Base-by-base conservation (phyloP, 2,113 vertebrate genomes). In the Alethe castanea region DNA sequence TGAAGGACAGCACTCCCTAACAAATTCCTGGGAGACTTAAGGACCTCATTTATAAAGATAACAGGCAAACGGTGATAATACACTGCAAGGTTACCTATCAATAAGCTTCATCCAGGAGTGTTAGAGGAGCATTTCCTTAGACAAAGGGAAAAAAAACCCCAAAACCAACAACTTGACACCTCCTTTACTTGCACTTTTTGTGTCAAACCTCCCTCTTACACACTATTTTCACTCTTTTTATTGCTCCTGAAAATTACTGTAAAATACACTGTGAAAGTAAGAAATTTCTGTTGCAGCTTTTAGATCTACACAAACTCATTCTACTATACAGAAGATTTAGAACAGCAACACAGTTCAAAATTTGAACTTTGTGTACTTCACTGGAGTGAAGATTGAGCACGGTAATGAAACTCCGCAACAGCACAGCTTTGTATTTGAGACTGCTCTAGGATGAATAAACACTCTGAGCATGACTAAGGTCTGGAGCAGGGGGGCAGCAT, bases 401-500 rank as follows among this genome's bases (percentile, higher is more conserved):
- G 2, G 40, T 53, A 82, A 69, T 4, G 38, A 88, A 90, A 77
- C 33, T 65, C 53, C 0, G 2, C 11, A 31, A 70, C 54, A 95
- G 90, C 86, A 29, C 0, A 33, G 53, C 71, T 72, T 77, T 81
- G 5, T 54, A 71, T 45, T 40, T 78, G 82, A 95, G 81, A 31
- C 71, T 65, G 78, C 62, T 25, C 47, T 47, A 69, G 62, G 80
- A 96, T 81, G 81, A 77, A 88, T 73, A 88, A 95, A 95, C 72
- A 73, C 82, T 60, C 61, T 31, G 88, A 88, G 83, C 92, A 96
- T 88, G 86, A 92, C 96, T 92, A 90, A 94, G 54, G 59, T 90
- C 95, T 90, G 93, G 93, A 97, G 94, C 96, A 97, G 94, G 94
- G 95, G 95, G 92, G 95, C 95, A 96, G 95, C 94, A 97, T 86